phyloP scores from a whole-genome alignment of 2,797 vertebrate species.

The Choloepus didactylus region DNA sequence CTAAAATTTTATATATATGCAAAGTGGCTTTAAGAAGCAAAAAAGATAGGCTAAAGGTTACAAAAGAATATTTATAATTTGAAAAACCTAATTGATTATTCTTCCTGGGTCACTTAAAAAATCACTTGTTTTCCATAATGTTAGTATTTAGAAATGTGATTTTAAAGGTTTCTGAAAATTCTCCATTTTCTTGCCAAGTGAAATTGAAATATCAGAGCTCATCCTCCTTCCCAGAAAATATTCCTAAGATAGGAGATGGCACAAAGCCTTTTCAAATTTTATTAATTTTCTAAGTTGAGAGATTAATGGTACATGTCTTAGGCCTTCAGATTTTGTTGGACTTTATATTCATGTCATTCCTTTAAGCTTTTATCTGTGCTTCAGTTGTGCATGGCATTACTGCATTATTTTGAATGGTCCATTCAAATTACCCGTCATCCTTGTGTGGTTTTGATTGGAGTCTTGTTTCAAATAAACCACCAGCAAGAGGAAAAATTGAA shows the following conservation, averaged over 20 bases:
- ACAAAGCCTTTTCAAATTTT: not conserved
- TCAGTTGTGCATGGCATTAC: not conserved
- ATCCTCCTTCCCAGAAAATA: not conserved
- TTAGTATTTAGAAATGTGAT: not conserved
- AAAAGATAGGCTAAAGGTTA: not conserved
- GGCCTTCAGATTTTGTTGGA: not conserved
- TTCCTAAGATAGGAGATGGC: not conserved
- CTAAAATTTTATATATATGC: not conserved
- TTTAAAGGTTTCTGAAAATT: slow-evolving; percentile 39
- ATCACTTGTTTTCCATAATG: not conserved
- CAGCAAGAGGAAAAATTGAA: not conserved
- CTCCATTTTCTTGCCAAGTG: slow-evolving; percentile 32
- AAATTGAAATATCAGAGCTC: not conserved
- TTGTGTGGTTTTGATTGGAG: slow-evolving; percentile 6
- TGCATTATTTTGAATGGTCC: not conserved
- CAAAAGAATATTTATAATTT: not conserved
- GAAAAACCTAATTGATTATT: not conserved
- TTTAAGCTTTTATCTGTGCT: not conserved
- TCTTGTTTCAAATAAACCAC: slow-evolving; percentile 10
- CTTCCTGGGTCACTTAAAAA: not conserved
- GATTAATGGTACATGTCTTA: not conserved
- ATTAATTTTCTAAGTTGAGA: not conserved
- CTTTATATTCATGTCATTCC: not conserved
- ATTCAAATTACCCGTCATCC: not conserved
- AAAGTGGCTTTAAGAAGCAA: not conserved